Evolutionary conservation across 2,797 vertebrate genomes (phyloP).

Genomic region (Epinephelus malabaricus): DNA sequence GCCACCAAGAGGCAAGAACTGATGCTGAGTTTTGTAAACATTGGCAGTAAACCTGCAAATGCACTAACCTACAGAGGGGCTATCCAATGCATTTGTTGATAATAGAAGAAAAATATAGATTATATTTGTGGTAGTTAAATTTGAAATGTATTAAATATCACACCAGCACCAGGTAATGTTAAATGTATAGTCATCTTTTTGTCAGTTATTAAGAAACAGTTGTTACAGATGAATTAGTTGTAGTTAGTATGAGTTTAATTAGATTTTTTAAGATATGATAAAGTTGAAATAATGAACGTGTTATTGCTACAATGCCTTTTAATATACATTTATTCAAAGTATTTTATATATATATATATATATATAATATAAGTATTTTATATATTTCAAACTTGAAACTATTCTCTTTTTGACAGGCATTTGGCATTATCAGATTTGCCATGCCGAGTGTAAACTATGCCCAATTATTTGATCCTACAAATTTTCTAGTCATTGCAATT

Average conservation of each 20-base stretch:
- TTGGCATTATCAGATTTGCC: background rate
- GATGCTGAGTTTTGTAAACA: constrained; percentile 21
- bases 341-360: no score
- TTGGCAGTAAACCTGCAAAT: background rate
- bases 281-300: background rate
- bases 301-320: background rate
- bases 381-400: background rate
- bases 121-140: background rate
- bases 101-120: background rate
- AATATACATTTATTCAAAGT: background rate
- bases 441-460: background rate
- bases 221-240: background rate
- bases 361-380: no score
- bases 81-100: background rate
- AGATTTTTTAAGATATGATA: background rate
- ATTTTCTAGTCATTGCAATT: background rate
- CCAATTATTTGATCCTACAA: background rate
- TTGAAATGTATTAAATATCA: background rate
- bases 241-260: background rate
- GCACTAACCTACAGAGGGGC: background rate
- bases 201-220: background rate
- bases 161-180: background rate
- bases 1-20: constrained; percentile 54
- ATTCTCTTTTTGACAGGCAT: background rate
- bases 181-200: background rate